Percentiles rank a stretch among this genome's conserved stretches.
Evolutionary conservation across 2,888 invertebrate genomes (phyloP).

Genomic region (Hydriomena furcata): DNA sequence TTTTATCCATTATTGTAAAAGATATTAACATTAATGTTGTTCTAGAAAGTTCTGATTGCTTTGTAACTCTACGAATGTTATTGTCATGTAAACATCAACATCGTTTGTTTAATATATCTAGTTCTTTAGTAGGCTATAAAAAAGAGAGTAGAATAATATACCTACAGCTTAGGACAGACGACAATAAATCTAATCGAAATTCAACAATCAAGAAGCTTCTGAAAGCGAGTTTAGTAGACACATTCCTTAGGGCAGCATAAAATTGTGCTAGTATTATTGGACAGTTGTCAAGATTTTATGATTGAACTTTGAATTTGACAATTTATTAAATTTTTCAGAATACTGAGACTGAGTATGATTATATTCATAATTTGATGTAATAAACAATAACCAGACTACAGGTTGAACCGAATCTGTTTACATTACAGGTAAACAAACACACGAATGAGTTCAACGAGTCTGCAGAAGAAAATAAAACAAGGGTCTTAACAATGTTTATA

Average conservation of each 20-base stretch:
- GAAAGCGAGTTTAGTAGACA: constrained; percentile 1
- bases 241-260: not conserved
- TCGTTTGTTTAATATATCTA: constrained; percentile 7
- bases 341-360: constrained; percentile 13
- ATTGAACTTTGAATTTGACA: not conserved
- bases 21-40: too few relatives aligned
- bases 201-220: not conserved
- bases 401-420: constrained; percentile 5
- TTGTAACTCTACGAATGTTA: too few relatives aligned
- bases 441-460: not conserved
- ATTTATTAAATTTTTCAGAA: too few relatives aligned
- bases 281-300: constrained; percentile 12
- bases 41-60: too few relatives aligned
- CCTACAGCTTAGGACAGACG: constrained; percentile 9
- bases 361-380: constrained; percentile 8
- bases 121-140: constrained; percentile 18
- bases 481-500: not conserved
- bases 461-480: not conserved
- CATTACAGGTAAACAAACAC: constrained; percentile 15
- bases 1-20: too few relatives aligned
- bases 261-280: constrained; percentile 4
- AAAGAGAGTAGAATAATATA: constrained; percentile 8
- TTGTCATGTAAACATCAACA: constrained; percentile 7
- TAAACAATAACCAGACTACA: not conserved
- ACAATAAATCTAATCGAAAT: constrained; percentile 3